phyloP scores from a whole-genome alignment of 1,140 invertebrate species.

The Solenopsis fugax region DNA sequence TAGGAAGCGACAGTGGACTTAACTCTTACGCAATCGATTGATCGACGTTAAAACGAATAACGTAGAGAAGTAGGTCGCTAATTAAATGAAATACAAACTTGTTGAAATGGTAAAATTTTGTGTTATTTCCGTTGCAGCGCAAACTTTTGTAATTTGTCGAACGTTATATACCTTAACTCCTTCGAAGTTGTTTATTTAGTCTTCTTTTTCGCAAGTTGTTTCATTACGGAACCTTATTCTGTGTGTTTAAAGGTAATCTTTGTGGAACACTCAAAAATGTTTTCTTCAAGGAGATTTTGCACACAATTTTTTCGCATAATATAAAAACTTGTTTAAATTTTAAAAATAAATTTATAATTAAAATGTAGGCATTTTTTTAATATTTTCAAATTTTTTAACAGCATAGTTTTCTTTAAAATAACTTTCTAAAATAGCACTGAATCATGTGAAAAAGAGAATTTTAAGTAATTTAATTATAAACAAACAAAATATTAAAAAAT shows the following conservation, averaged over 20 bases:
- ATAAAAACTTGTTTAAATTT: too few relatives aligned
- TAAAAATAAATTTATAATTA: too few relatives aligned
- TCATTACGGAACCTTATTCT: not conserved
- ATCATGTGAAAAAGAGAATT: too few relatives aligned
- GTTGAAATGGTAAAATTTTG: slow-evolving; percentile 22
- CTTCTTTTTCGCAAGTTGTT: slow-evolving; percentile 21
- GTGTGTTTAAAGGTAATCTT: not conserved
- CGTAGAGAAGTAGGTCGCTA: slow-evolving; percentile 14
- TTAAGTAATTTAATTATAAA: too few relatives aligned
- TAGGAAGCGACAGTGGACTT: not conserved
- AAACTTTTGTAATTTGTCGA: slow-evolving; percentile 28
- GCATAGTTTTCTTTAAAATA: too few relatives aligned
- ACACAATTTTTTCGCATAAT: too few relatives aligned
- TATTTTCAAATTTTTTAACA: too few relatives aligned
- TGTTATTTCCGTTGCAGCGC: slow-evolving; percentile 25
- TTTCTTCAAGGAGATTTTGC: too few relatives aligned
- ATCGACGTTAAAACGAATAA: slow-evolving; percentile 23
- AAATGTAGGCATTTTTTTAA: too few relatives aligned
- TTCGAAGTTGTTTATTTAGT: slow-evolving; percentile 11
- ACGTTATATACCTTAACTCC: slow-evolving; percentile 18
- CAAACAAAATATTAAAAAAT: too few relatives aligned
- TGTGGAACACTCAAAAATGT: not conserved
- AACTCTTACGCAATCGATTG: slow-evolving; percentile 23
- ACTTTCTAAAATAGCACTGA: too few relatives aligned
- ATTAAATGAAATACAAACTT: slow-evolving; percentile 55